Evolutionary conservation across 2,888 invertebrate genomes (phyloP), one percentile per base, ranked within the genome.

Genomic region (Pyrocoelia pectoralis): DNA sequence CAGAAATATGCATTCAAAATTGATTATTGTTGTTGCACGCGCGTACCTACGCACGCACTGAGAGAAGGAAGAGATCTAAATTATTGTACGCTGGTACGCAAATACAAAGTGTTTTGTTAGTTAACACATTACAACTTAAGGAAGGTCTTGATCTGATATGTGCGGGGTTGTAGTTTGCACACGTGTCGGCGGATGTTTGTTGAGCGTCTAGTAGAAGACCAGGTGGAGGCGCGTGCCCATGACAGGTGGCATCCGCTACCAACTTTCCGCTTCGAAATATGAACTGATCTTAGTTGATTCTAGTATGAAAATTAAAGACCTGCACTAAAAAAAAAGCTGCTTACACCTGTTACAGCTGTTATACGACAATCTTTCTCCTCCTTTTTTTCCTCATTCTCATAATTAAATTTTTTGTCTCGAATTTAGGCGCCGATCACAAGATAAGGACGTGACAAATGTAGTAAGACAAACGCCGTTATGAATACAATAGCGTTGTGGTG

Each of bases 401-500:
- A 60, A 38, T 24, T 24, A 56, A 43, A 65, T 3, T 51, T 61
- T 57, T 65, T 52, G 66, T 67, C 68, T 68, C 60, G 71, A 70
- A 66, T 69, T 33, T 67, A 65, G 70, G 72, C 72, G 72, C 71
- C 71, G 73, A 73, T 73, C 68, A 66, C 65, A 61, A 66, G 73
- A 73, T 72, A 72, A 73, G 76, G 75, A 73, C 6, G 79, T 80
- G 80, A 80, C 79, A 77, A 78, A 80, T 79, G 79, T 79, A 76
- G 79, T 79, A 78, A 76, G 56, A 72, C 71, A 76, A 76, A 72
- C 76, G 73, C 77, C 79, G 79, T 80, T 80, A 80, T 79, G 80
- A 80, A 80, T 80, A 80, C 79, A 78, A 79, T 65, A 52, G 41
- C n/a, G n/a, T n/a, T n/a, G n/a, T n/a, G n/a, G n/a, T n/a, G n/a